Evolutionary conservation across 1,140 invertebrate genomes (phyloP).

Genomic region (Drosophila subpulchrella): DNA sequence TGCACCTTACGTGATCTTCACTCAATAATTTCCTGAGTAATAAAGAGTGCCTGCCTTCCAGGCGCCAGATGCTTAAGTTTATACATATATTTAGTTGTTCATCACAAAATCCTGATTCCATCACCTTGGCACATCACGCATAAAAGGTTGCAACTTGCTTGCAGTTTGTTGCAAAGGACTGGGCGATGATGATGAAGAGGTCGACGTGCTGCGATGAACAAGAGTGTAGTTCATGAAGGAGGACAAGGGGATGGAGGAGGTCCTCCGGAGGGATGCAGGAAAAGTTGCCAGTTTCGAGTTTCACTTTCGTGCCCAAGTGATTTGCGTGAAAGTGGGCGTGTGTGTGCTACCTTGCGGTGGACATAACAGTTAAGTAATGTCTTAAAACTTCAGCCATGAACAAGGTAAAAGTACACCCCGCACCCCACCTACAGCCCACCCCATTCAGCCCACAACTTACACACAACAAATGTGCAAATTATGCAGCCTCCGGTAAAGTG

Average conservation of each 20-base stretch:
- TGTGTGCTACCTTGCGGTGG: slow-evolving; percentile 66
- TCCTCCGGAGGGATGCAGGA: slow-evolving; percentile 18
- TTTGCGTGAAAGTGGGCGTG: slow-evolving; percentile 44
- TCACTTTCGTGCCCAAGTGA: slow-evolving; percentile 80
- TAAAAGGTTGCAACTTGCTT: slow-evolving; percentile 73
- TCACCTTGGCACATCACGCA: slow-evolving; percentile 45
- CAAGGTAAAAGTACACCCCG: slow-evolving; percentile 33
- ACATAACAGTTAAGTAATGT: slow-evolving; percentile 82
- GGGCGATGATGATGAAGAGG: slow-evolving; percentile 47
- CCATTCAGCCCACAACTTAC: slow-evolving; percentile 22
- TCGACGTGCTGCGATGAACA: slow-evolving; percentile 34
- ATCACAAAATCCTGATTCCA: slow-evolving; percentile 9
- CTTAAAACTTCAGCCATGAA: slow-evolving; percentile 70
- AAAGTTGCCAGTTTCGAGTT: slow-evolving; percentile 64
- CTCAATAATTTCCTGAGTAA: slow-evolving; percentile 4
- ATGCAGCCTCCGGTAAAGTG: slow-evolving; percentile 47
- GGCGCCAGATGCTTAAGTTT: slow-evolving; percentile 21
- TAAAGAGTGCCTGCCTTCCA: slow-evolving; percentile 11
- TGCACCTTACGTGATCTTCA: neutral
- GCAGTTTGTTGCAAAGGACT: slow-evolving; percentile 71
- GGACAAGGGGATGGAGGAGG: neutral
- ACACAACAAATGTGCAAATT: slow-evolving; percentile 71
- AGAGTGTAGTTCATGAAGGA: slow-evolving; percentile 39
- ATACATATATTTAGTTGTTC: slow-evolving; percentile 8
- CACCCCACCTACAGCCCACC: neutral